Percentiles rank a stretch among this genome's conserved stretches.
These are phyloP conservation scores for Spodoptera litura DNA, from an alignment of 1,140 invertebrate genomes.

Conservation along the genomic window DNA sequence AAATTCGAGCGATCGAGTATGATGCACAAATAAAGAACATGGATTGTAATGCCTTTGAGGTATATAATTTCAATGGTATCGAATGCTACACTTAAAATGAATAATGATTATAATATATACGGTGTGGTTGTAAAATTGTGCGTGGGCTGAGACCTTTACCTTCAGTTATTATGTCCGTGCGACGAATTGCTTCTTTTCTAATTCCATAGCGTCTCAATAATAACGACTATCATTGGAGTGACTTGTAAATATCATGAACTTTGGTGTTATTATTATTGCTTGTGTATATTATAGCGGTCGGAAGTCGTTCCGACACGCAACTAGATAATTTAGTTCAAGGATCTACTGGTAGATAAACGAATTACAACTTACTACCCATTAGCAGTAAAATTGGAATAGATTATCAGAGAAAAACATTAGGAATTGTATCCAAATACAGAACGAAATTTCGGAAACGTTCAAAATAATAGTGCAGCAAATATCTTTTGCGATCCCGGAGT, in stretches of 20 bases:
- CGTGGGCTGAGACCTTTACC: conserved; percentile 47
- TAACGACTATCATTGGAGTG: conserved; percentile 14
- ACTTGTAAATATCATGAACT: conserved; percentile 31
- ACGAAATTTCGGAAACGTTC: conserved; percentile 28
- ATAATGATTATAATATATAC: conserved; percentile 54
- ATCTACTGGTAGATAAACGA: conserved; percentile 22
- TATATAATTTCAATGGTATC: conserved; percentile 57
- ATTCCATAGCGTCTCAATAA: conserved; percentile 24
- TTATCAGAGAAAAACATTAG: conserved; percentile 11
- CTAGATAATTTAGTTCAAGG: conserved; percentile 38
- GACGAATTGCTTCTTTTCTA: conserved; percentile 31
- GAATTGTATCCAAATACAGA: conserved; percentile 14
- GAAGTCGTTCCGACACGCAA: conserved; percentile 17
- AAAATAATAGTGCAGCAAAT: conserved; percentile 42
- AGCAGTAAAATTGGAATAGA: conserved; percentile 13
- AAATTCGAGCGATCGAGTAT: conserved; percentile 35
- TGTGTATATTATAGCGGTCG: conserved; percentile 13
- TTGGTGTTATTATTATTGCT: conserved; percentile 18
- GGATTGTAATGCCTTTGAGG: conserved; percentile 45
- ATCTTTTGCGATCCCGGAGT: conserved; percentile 26
- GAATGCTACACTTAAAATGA: conserved; percentile 58
- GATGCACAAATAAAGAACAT: conserved; percentile 41
- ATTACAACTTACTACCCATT: conserved; percentile 20
- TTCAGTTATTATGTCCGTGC: conserved; percentile 26
- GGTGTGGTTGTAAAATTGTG: conserved; percentile 47